These are phyloP conservation scores for Lagopus muta DNA, from an alignment of 2,113 vertebrate genomes.

Conservation along the genomic window DNA sequence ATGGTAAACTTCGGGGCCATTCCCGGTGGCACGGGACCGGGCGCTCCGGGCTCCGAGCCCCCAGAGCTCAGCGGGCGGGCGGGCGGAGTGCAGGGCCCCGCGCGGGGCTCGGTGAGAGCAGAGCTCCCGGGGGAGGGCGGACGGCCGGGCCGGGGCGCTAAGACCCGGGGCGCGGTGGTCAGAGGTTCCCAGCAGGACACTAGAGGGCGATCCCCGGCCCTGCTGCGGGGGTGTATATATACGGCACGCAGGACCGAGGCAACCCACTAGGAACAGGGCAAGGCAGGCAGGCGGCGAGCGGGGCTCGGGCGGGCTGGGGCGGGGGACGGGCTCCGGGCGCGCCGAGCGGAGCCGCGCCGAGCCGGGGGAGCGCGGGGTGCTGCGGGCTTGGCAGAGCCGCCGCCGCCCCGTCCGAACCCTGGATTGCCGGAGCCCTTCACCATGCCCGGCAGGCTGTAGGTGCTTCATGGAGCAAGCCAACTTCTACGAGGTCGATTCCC, in stretches of 20 bases:
- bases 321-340: neutral
- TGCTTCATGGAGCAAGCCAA: slow-evolving; percentile 95
- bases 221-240: slow-evolving; percentile 49
- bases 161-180: slow-evolving; percentile 51
- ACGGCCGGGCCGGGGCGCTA: slow-evolving; percentile 4
- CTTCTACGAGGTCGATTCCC: slow-evolving; percentile 95
- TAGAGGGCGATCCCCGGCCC: slow-evolving; percentile 70
- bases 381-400: neutral
- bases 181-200: slow-evolving; percentile 59
- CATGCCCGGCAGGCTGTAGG: slow-evolving; percentile 89
- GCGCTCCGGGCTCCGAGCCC: neutral
- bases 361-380: neutral
- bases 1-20: too few species aligned
- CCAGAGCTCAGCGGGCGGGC: too few species aligned
- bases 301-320: neutral
- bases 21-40: too few species aligned
- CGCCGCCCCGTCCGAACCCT: slow-evolving; percentile 73
- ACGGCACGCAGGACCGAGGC: slow-evolving; percentile 14
- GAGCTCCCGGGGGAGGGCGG: neutral
- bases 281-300: neutral
- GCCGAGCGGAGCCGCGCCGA: neutral
- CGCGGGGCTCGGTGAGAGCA: too few species aligned
- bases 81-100: too few species aligned
- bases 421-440: slow-evolving; percentile 90
- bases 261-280: slow-evolving; percentile 63